phyloP scores from a whole-genome alignment of 2,113 vertebrate genomes.

The Egretta garzetta region DNA sequence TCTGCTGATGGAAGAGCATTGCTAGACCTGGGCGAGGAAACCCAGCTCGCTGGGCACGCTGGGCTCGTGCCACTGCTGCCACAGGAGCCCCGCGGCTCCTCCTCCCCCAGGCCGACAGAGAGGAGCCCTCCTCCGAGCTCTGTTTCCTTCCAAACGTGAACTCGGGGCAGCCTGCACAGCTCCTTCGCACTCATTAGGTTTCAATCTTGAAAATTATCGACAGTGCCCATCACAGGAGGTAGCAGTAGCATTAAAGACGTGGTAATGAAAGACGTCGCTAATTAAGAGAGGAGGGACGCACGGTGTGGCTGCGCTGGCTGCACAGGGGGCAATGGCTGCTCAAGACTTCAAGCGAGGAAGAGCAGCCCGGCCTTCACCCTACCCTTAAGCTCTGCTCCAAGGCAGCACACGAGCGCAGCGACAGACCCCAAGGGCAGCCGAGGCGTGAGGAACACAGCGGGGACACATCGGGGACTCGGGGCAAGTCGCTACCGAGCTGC shows the following conservation, averaged over 20 bases:
- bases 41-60: rapidly evolving
- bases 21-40: background rate
- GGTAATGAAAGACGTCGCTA: background rate
- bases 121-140: too few relatives aligned
- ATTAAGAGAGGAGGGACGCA: background rate
- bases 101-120: background rate
- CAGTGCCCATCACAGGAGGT: background rate
- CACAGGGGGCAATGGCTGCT: too few relatives aligned
- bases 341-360: background rate
- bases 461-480: background rate
- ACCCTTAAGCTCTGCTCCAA: rapidly evolving
- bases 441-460: too few relatives aligned
- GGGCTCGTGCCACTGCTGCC: background rate
- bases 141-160: background rate
- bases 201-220: background rate
- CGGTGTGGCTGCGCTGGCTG: background rate
- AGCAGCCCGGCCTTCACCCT: background rate
- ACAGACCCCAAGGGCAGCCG: background rate
- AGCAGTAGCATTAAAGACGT: background rate
- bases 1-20: background rate
- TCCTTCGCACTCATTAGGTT: background rate
- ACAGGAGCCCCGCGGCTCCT: rapidly evolving
- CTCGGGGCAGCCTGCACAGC: too few relatives aligned
- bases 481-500: background rate
- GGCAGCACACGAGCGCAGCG: background rate